These are phyloP conservation scores for Calephelis virginiensis DNA, from an alignment of 1,140 invertebrate species.

Conservation along the genomic window DNA sequence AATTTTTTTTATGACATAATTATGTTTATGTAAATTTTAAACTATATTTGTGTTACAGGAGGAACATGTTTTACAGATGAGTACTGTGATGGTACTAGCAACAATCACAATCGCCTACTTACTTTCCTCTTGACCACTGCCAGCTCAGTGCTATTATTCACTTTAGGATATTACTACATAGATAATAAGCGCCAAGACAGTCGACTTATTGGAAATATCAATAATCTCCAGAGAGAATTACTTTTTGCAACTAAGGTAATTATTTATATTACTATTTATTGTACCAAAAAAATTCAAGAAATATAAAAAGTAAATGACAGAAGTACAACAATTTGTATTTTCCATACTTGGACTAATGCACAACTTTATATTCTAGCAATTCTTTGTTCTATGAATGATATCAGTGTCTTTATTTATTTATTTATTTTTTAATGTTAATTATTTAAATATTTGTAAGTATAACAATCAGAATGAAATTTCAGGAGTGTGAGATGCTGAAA, in stretches of 20 bases:
- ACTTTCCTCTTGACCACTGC: constrained; percentile 82
- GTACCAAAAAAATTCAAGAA: background rate
- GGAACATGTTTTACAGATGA: constrained; percentile 61
- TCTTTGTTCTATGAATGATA: too few relatives aligned
- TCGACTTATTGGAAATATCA: constrained; percentile 69
- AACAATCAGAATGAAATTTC: constrained; percentile 24
- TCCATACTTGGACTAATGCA: too few relatives aligned
- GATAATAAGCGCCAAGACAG: constrained; percentile 84
- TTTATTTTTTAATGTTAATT: too few relatives aligned
- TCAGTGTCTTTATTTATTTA: too few relatives aligned
- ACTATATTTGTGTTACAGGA: constrained; percentile 40
- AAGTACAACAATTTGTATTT: too few relatives aligned
- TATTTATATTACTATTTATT: background rate
- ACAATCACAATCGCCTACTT: constrained; percentile 58
- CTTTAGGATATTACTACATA: constrained; percentile 87
- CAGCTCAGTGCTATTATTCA: constrained; percentile 84
- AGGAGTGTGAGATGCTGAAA: constrained; percentile 84
- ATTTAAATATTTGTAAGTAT: too few relatives aligned
- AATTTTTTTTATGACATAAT: background rate
- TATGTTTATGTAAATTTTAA: background rate
- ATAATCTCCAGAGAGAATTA: constrained; percentile 72
- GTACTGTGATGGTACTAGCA: constrained; percentile 56
- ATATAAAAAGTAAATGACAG: background rate
- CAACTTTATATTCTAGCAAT: too few relatives aligned
- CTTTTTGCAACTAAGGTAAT: constrained; percentile 73